Conservation (phyloP, 1,140 invertebrate species). For the Drosophila nigromelanica region DNA sequence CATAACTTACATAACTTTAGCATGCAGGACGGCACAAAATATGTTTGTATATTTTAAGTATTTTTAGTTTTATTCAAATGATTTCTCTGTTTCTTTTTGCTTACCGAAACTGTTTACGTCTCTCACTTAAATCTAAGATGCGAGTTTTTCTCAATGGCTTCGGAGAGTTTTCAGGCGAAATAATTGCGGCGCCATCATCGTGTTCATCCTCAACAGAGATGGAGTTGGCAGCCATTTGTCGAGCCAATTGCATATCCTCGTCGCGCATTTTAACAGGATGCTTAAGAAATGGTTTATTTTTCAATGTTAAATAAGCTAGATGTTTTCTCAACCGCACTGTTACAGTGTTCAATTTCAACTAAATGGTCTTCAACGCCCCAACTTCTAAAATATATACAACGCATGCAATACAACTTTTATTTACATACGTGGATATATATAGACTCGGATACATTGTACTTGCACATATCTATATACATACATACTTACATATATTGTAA, state of each 20-base stretch:
- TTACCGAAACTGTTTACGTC: slow-evolving; percentile 86
- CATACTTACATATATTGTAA: slow-evolving; percentile 34
- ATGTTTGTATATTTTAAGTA: slow-evolving; percentile 17
- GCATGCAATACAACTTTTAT: slow-evolving; percentile 45
- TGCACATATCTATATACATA: too few relatives aligned
- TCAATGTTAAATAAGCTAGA: neutral
- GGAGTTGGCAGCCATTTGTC: slow-evolving; percentile 86
- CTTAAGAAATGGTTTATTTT: neutral
- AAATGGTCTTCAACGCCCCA: slow-evolving; percentile 48
- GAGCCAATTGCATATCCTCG: slow-evolving; percentile 87
- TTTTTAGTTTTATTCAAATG: slow-evolving; percentile 19
- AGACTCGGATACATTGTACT: slow-evolving; percentile 13
- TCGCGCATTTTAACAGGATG: slow-evolving; percentile 86
- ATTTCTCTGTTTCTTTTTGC: neutral
- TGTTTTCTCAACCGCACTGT: slow-evolving; percentile 45
- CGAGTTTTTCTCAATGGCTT: slow-evolving; percentile 85
- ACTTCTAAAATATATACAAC: slow-evolving; percentile 72
- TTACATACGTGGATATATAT: slow-evolving; percentile 22
- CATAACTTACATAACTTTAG: slow-evolving; percentile 23
- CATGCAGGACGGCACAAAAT: slow-evolving; percentile 1
- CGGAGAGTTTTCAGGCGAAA: slow-evolving; percentile 85
- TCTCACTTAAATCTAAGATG: slow-evolving; percentile 84
- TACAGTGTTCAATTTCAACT: slow-evolving; percentile 57
- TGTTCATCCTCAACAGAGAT: slow-evolving; percentile 76
- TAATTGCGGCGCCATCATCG: slow-evolving; percentile 24